Evolutionary conservation across 2,888 invertebrate genomes (phyloP).

Genomic region (Monopis laevigella): DNA sequence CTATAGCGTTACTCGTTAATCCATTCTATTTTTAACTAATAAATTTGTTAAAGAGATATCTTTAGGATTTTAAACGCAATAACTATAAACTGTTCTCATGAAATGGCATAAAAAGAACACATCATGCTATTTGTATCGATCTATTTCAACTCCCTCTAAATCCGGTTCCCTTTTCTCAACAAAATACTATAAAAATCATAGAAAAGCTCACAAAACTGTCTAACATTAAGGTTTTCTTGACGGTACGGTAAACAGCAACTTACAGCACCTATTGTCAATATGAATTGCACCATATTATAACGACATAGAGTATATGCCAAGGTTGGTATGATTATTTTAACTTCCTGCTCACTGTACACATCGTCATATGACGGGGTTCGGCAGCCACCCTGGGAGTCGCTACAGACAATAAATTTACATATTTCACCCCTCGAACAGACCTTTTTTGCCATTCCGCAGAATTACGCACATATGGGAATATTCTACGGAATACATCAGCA

Average conservation of each 20-base stretch:
- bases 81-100: no score
- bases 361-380: slow-evolving; percentile 60
- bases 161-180: background rate
- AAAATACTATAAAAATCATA: slow-evolving; percentile 43
- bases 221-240: slow-evolving; percentile 68
- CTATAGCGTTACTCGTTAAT: no score
- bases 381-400: slow-evolving; percentile 41
- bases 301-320: no score
- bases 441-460: slow-evolving; percentile 67
- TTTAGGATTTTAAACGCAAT: background rate
- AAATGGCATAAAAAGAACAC: no score
- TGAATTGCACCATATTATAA: no score
- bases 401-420: slow-evolving; percentile 69
- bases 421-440: slow-evolving; percentile 68
- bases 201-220: slow-evolving; percentile 66
- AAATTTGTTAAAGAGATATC: no score
- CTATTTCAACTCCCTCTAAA: background rate
- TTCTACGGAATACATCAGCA: slow-evolving; percentile 67
- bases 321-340: no score
- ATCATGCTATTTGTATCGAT: no score
- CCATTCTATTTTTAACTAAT: no score
- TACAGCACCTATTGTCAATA: no score
- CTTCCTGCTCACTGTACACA: no score
- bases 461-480: slow-evolving; percentile 69
- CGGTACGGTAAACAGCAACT: no score